phyloP scores from a whole-genome alignment of 2,797 vertebrate genomes.

The Crenuchus spilurus region DNA sequence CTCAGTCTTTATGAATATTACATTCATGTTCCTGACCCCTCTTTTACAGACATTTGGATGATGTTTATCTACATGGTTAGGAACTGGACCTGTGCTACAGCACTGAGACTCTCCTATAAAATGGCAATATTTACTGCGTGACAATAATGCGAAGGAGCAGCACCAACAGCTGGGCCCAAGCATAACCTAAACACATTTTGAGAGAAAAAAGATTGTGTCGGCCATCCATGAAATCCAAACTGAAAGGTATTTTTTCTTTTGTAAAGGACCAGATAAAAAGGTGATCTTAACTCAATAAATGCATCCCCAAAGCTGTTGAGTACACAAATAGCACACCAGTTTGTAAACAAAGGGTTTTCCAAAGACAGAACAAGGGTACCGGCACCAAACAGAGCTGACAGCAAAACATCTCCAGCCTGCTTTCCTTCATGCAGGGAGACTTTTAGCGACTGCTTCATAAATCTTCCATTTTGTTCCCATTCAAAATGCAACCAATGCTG shows the following conservation, averaged over 20 bases:
- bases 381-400: background rate
- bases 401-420: background rate
- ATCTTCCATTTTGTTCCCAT: slow-evolving; percentile 10
- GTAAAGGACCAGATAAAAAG: slow-evolving; percentile 62
- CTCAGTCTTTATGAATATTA: slow-evolving; percentile 23
- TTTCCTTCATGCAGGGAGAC: background rate
- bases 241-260: slow-evolving; percentile 64
- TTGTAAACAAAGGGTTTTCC: slow-evolving; percentile 17
- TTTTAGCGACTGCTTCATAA: slow-evolving; percentile 3
- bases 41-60: background rate
- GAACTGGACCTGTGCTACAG: background rate
- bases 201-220: slow-evolving; percentile 57
- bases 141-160: slow-evolving; percentile 38
- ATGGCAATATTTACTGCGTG: slow-evolving; percentile 32
- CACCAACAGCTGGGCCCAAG: slow-evolving; percentile 28
- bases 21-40: slow-evolving; percentile 12
- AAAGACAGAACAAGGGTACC: background rate
- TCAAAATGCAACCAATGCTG: slow-evolving; percentile 8
- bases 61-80: background rate
- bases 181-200: slow-evolving; percentile 46
- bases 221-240: slow-evolving; percentile 70
- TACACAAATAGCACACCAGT: background rate
- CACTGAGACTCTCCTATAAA: slow-evolving; percentile 13
- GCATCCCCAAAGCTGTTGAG: slow-evolving; percentile 16
- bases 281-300: slow-evolving; percentile 54